Evolutionary conservation across 2,888 invertebrate species (phyloP).

Genomic region (Scotopteryx bipunctaria): DNA sequence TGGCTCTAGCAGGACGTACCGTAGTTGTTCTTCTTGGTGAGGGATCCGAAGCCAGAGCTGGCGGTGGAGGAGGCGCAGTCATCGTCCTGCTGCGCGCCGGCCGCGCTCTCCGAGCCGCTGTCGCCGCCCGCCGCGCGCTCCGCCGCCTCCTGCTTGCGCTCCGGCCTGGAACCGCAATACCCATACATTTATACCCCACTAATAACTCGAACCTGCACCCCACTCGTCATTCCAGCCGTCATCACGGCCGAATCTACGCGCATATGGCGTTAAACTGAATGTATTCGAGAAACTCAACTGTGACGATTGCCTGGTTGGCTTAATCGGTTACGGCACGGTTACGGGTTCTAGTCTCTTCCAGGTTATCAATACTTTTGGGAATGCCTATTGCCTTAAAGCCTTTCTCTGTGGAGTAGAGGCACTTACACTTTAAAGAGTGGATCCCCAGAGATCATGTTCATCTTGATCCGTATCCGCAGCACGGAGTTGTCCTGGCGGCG

Average conservation of each 20-base stretch:
- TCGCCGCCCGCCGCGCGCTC: slow-evolving; percentile 69
- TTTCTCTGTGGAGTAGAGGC: no score
- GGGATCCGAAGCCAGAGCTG: slow-evolving; percentile 93
- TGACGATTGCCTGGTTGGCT: no score
- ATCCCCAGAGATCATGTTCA: slow-evolving; percentile 98
- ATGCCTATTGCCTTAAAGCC: not conserved
- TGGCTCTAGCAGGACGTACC: no score
- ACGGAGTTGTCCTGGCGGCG: slow-evolving; percentile 98
- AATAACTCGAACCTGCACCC: no score
- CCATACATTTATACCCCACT: not conserved
- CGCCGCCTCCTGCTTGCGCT: slow-evolving; percentile 68
- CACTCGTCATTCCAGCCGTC: no score
- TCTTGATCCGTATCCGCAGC: slow-evolving; percentile 93
- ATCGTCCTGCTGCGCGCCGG: slow-evolving; percentile 75
- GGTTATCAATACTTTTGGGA: no score
- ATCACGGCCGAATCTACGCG: no score
- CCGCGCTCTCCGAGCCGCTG: slow-evolving; percentile 73
- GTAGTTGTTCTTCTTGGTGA: slow-evolving; percentile 89
- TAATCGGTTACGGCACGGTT: no score
- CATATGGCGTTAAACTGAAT: no score
- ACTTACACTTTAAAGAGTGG: slow-evolving; percentile 97
- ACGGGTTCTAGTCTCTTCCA: no score
- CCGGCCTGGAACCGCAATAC: slow-evolving; percentile 59
- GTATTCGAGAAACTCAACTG: no score
- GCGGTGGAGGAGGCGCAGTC: slow-evolving; percentile 88